Conservation (phyloP, 1,140 invertebrate species). For the Procambarus virginalis region DNA sequence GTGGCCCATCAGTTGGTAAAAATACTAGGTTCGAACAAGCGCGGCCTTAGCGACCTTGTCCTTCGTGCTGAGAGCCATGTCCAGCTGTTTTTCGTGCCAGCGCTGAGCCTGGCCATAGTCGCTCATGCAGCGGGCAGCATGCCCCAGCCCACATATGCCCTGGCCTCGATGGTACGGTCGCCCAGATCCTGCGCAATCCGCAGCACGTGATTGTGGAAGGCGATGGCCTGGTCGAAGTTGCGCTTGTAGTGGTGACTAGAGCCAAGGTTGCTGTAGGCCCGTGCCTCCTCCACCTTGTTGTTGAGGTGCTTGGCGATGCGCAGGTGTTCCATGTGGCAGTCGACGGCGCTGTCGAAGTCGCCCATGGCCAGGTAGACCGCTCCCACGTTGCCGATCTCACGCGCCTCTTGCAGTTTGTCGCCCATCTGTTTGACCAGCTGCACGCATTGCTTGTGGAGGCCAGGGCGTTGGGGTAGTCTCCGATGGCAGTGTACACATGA, state of each 20-base stretch:
- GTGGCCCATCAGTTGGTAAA: slow-evolving; percentile 90
- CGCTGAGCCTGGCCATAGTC: slow-evolving; percentile 90
- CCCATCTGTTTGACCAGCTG: slow-evolving; percentile 95
- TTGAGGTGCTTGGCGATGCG: slow-evolving; percentile 89
- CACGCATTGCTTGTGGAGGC: slow-evolving; percentile 98
- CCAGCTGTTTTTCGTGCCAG: slow-evolving; percentile 96
- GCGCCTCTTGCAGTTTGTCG: slow-evolving; percentile 91
- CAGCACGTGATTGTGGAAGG: slow-evolving; percentile 94
- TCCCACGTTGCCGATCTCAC: slow-evolving; percentile 97
- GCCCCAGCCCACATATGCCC: slow-evolving; percentile 95
- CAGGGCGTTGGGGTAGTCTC: slow-evolving; percentile 95
- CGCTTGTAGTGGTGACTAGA: slow-evolving; percentile 95
- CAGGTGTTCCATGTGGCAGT: slow-evolving; percentile 97
- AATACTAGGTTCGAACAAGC: slow-evolving; percentile 93
- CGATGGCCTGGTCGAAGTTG: slow-evolving; percentile 94
- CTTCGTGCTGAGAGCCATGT: slow-evolving; percentile 91
- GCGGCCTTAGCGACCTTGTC: slow-evolving; percentile 94
- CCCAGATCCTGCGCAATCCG: slow-evolving; percentile 91
- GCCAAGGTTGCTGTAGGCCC: slow-evolving; percentile 95
- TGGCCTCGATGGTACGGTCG: slow-evolving; percentile 92
- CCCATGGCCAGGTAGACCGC: slow-evolving; percentile 97
- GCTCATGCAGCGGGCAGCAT: slow-evolving; percentile 90
- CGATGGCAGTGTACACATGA: slow-evolving; percentile 97
- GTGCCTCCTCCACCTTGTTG: slow-evolving; percentile 93
- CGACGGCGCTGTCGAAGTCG: slow-evolving; percentile 95